phyloP scores from a whole-genome alignment of 2,113 vertebrate genomes.

The Eira barbara region DNA sequence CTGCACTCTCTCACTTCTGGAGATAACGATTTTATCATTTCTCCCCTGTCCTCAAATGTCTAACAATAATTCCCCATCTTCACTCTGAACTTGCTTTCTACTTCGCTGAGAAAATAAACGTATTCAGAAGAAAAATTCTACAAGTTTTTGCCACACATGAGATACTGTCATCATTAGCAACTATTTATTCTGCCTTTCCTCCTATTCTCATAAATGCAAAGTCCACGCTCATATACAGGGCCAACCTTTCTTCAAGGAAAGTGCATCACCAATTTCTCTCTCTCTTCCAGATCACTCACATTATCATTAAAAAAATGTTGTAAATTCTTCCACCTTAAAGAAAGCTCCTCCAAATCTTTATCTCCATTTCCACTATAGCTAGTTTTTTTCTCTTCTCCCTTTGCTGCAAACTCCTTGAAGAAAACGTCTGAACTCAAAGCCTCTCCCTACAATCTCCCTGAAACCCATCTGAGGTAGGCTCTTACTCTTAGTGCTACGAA shows the following conservation, averaged over 20 bases:
- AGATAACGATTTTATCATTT: not conserved
- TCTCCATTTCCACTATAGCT: not conserved
- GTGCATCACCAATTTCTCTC: not conserved
- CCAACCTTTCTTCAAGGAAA: not conserved
- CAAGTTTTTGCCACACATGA: not conserved
- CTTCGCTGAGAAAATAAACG: constrained; percentile 30
- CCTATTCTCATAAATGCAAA: not conserved
- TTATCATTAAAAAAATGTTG: not conserved
- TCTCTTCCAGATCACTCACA: not conserved
- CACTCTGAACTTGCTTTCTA: not conserved
- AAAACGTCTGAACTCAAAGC: not conserved
- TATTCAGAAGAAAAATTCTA: constrained; percentile 8
- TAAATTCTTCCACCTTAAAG: not conserved
- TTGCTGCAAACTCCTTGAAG: not conserved
- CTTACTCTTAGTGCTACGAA: not conserved
- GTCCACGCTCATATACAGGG: not conserved
- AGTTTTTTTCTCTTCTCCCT: not conserved
- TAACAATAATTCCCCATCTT: not conserved
- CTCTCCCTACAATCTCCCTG: not conserved
- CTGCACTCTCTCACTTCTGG: not conserved
- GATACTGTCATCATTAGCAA: not conserved
- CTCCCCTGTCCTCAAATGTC: not conserved
- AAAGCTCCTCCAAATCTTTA: not conserved
- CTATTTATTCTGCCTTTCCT: not conserved
- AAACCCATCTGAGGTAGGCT: not conserved